Conservation (phyloP, 2,797 vertebrate species). For the Rousettus madagascariensis region DNA sequence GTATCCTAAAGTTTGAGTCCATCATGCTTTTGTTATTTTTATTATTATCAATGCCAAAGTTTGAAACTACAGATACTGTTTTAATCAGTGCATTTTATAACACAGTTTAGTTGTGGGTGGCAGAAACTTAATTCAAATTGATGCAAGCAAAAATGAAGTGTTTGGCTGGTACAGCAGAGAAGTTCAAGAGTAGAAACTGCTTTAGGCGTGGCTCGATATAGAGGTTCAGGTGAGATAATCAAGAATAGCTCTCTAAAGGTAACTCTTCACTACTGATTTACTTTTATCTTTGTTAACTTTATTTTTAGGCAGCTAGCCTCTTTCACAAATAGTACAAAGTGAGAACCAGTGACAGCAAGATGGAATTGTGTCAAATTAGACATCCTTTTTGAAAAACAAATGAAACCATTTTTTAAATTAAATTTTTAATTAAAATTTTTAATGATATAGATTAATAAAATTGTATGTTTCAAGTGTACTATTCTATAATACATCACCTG, state of each 20-base stretch:
- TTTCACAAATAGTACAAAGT: background rate
- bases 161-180: background rate
- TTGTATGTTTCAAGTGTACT: no score
- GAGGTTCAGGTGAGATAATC: background rate
- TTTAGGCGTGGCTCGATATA: background rate
- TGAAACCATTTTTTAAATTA: no score
- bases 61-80: background rate
- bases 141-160: background rate
- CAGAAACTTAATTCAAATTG: background rate
- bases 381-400: background rate
- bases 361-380: background rate
- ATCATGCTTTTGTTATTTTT: background rate
- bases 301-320: background rate
- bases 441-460: no score
- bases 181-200: background rate
- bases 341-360: background rate
- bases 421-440: no score
- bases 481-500: no score
- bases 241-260: background rate
- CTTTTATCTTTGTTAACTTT: background rate
- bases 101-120: background rate
- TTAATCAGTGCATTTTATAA: background rate
- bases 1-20: background rate
- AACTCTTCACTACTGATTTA: background rate
- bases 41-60: background rate